Evolutionary conservation across 2,888 invertebrate species (phyloP).

Genomic region (Pasiphila rectangulata): DNA sequence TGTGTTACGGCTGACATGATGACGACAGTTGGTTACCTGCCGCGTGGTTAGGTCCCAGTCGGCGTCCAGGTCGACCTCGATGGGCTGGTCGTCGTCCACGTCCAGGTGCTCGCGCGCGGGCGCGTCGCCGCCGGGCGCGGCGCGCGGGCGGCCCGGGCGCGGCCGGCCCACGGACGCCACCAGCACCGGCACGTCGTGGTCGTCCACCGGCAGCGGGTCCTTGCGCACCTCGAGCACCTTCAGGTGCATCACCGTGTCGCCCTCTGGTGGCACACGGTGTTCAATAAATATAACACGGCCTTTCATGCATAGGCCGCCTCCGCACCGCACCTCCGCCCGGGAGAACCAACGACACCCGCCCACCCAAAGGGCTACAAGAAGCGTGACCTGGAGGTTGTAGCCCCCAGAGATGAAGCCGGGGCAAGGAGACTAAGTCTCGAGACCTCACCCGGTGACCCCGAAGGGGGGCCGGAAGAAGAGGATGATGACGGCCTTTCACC

Average conservation of each 20-base stretch:
- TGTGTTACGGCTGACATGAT: too few relatives aligned
- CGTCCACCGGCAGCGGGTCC: conserved; percentile 90
- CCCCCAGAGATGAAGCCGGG: too few relatives aligned
- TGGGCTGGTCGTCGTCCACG: conserved; percentile 81
- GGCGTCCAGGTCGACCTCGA: conserved; percentile 71
- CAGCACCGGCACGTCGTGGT: conserved; percentile 95
- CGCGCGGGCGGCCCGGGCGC: conserved; percentile 60
- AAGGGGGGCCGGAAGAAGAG: too few relatives aligned
- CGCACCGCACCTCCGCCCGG: too few relatives aligned
- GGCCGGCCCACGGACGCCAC: conserved; percentile 74
- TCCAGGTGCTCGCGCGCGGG: conserved; percentile 70
- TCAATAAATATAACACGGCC: neutral
- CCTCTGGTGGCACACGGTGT: conserved; percentile 78
- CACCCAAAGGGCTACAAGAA: too few relatives aligned
- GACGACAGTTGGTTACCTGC: conserved; percentile 83
- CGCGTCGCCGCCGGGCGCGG: conserved; percentile 3
- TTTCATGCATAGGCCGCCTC: too few relatives aligned
- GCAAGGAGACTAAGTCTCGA: too few relatives aligned
- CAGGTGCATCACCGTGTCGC: conserved; percentile 92
- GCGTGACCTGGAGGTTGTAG: too few relatives aligned
- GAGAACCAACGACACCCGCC: too few relatives aligned
- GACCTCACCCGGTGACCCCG: too few relatives aligned
- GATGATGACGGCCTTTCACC: too few relatives aligned
- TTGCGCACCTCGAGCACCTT: conserved; percentile 91
- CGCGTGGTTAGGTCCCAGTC: conserved; percentile 97